Evolutionary conservation across 2,888 invertebrate genomes (phyloP), one percentile per base, ranked within the genome.

Genomic region (Pseudococcus jackbeardsleyi): DNA sequence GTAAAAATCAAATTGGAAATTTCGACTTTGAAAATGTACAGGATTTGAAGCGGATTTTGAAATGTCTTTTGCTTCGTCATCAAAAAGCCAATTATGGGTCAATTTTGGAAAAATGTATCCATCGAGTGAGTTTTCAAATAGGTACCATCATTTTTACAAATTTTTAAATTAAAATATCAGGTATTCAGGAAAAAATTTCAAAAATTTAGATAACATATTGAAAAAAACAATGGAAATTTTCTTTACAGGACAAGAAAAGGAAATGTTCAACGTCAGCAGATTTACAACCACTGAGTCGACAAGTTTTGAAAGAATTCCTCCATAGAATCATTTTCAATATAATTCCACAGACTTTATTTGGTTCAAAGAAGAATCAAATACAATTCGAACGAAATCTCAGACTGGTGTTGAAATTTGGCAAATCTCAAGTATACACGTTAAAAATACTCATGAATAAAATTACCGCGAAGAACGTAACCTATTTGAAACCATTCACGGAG

Each of bases 381-480:
- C 64, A 59, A 46, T 88, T 88, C 22, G 84, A 84, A 54, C 50
- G 72, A 48, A 84, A 84, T 68, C 15, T 88, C n/a, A 59, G 64
- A 22, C 77, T 48, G 3, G 82, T 88, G 11, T 22, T 84, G 8
- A 26, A 11, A 39, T 64, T 88, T 9, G 88, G 88, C 0, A 88
- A 88, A 84, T 46, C 11, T 12, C 88, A 88, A 68, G 88, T 84
- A 15, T 88, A 59, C 68, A 46, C 84, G n/a, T 64, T 88, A 12
- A 84, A 59, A 48, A 68, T 84, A 64, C n/a, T 88, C 1, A 46
- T 88, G 68, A 64, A 42, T 26, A 46, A 64, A 19, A 59, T 88
- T 22, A 46, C 50, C 11, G 39, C 50, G 0, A 88, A 88, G 19
- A 59, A 68, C 17, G 22, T 64, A 3, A 19, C 33, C 7, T 88